A percentile compares a stretch with the other conserved stretches of the same genome.
phyloP scores from a whole-genome alignment of 2,888 invertebrate species.

The Mesochorus sp. region DNA sequence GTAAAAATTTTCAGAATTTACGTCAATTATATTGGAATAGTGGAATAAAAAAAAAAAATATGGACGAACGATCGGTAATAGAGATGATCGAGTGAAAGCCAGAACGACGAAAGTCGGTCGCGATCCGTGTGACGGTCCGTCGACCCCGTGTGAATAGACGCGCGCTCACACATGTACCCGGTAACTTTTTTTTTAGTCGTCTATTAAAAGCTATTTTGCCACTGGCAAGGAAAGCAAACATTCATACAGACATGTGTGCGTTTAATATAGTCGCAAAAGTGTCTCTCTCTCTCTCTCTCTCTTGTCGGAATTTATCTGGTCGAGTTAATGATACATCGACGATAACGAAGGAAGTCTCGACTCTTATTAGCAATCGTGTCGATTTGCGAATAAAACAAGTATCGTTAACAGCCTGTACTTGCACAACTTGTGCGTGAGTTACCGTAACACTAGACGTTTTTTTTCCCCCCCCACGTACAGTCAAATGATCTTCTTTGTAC shows the following conservation, averaged over 20 bases:
- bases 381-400: constrained; percentile 15
- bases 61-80: constrained; percentile 40
- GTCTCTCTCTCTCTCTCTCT: not conserved
- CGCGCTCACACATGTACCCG: not conserved
- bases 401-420: constrained; percentile 4
- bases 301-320: not conserved
- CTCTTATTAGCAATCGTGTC: not conserved
- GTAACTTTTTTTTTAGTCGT: constrained; percentile 26
- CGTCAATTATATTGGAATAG: not conserved
- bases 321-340: not conserved
- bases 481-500: not conserved
- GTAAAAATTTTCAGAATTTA: too few relatives aligned
- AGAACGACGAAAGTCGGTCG: constrained; percentile 77
- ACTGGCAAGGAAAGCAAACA: constrained; percentile 59
- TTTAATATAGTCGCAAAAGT: not conserved
- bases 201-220: constrained; percentile 45
- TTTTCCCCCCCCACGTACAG: not conserved
- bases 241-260: constrained; percentile 10
- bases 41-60: not conserved
- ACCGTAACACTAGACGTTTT: not conserved
- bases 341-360: not conserved
- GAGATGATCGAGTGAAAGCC: constrained; percentile 71
- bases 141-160: constrained; percentile 55
- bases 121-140: constrained; percentile 60
- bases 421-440: not conserved